Base-by-base conservation (phyloP, 1,140 invertebrate species). In the Linepithema humile region DNA sequence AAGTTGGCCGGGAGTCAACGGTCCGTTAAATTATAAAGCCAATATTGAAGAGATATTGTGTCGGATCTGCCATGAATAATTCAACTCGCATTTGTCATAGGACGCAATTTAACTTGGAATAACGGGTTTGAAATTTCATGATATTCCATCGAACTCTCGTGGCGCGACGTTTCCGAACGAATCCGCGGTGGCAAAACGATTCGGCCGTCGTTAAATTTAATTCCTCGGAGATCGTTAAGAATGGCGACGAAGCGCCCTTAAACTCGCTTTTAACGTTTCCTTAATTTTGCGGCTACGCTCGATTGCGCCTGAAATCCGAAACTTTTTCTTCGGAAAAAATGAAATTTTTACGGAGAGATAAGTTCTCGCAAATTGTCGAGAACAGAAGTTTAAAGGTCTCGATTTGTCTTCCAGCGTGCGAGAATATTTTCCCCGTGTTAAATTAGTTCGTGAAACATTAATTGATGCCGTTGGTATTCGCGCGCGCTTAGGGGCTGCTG, bases 61-160 rank as follows among this genome's bases (percentile, higher is more conserved):
- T 73, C 23, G 15, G 43, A 62, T 75, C 62, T 75, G 73, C 23
- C 7, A 86, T 87, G 85, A 87, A 87, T 87, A 85, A 87, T 87
- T 87, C 84, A 86, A 50, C 53, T 60, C 77, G 57, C 73, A 87
- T 87, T 86, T 87, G 77, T 75, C 62, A 64, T 50, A 57, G 60
- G 69, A 87, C 73, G 82, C 85, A 87, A 86, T 87, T 85, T 85
- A 85, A 83, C 70, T 87, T 83, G 77, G 53, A 50, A 80, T 43
- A 59, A 75, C 29, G 55, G 35, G 29, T 38, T 65, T 50, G 32
- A 77, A 65, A 62, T 77, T 65, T 65, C 43, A 65, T 57, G 53
- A 74, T 77, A 50, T 77, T 62, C 43, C 43, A n/a, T 77, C 29
- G 57, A 75, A 48, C 35, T 32, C 50, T 38, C 53, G 6, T 20